Base-by-base conservation (phyloP, 2,113 vertebrate genomes). In the Lepisosteus osseus region DNA sequence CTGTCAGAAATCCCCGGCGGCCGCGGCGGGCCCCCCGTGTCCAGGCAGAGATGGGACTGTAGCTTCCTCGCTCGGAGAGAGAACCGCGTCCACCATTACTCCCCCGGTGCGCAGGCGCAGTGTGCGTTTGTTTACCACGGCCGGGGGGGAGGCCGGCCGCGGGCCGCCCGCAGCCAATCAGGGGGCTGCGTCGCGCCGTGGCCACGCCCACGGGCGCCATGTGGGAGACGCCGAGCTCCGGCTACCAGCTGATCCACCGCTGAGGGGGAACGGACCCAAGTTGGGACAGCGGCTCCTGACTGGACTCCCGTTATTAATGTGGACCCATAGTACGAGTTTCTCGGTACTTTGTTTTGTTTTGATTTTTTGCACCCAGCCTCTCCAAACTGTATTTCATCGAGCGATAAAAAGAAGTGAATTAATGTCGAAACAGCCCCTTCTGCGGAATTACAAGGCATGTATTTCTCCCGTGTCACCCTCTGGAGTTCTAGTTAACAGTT, bases 1-100 rank as follows among this genome's bases (percentile, higher is more conserved):
- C n/a, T 59, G 42, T 47, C 1, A 57, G 59, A 70, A 64, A 66
- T 29, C 40, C 5, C 29, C 7, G 47, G n/a, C 13, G 13, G 61
- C 41, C 15, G 54, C 51, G 15, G 42, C 67, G 47, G 6, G 4
- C 64, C 11, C 51, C 29, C 61, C 42, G 40, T 43, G 13, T 13
- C 47, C 55, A 42, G 40, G 12, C 54, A 70, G 72, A 29, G 79
- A 61, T 69, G 67, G 73, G 78, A 84, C 79, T 64, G 76, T 64
- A 76, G 76, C 72, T 80, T 79, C 83, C 79, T 59, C 83, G 74
- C 71, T 17, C 78, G 68, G 74, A 57, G 73, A 77, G 73, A 75
- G 79, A 82, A 83, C 76, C 83, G 75, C 74, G 80, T 85, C 87
- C 82, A 86, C 90, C 90, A 92, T 93, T 91, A 83, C 74, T 86